Conservation (phyloP, 2,888 invertebrate genomes). For the Linnaemya tessellans region DNA sequence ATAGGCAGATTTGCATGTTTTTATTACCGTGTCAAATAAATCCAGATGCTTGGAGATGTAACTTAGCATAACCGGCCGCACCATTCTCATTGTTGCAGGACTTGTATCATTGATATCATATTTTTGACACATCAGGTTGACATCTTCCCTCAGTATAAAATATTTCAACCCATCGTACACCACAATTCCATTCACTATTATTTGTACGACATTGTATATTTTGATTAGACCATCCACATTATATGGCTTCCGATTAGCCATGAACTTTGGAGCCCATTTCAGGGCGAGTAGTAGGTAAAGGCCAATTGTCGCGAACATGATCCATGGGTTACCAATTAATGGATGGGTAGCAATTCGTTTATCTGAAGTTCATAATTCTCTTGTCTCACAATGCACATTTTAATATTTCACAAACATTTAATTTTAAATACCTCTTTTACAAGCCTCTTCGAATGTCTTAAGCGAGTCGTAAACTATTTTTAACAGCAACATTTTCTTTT, state of each 20-base stretch:
- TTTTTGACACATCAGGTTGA: slow-evolving; percentile 69
- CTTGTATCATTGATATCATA: slow-evolving; percentile 68
- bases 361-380: slow-evolving; percentile 49
- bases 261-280: slow-evolving; percentile 87
- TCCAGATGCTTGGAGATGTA: slow-evolving; percentile 87
- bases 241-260: slow-evolving; percentile 87
- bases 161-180: slow-evolving; percentile 48
- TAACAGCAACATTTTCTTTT: slow-evolving; percentile 45
- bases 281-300: slow-evolving; percentile 88
- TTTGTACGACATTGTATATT: slow-evolving; percentile 87
- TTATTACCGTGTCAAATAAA: slow-evolving; percentile 86
- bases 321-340: slow-evolving; percentile 31
- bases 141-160: slow-evolving; percentile 71
- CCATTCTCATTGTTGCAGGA: slow-evolving; percentile 80
- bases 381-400: not conserved
- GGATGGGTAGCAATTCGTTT: slow-evolving; percentile 47
- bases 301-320: slow-evolving; percentile 84
- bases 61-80: slow-evolving; percentile 85
- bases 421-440: slow-evolving; percentile 29
- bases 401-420: not conserved
- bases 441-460: not conserved
- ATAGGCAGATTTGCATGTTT: not conserved
- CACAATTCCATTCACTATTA: slow-evolving; percentile 71
- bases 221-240: slow-evolving; percentile 87
- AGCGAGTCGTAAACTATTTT: slow-evolving; percentile 22